Conservation (phyloP, 2,888 invertebrate species). For the Linnaemya vulpina region DNA sequence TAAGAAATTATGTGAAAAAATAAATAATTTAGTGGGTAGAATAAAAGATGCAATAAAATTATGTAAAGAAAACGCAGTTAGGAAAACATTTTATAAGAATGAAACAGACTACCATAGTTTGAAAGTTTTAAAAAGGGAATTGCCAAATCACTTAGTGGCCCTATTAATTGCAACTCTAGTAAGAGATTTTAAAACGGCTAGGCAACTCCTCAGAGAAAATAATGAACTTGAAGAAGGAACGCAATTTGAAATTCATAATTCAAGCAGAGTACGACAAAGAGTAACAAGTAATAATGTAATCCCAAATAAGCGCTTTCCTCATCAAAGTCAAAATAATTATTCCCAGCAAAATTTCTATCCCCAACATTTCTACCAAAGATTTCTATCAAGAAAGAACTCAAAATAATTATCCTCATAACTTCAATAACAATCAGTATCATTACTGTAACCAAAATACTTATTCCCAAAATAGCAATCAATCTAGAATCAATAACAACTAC, state of each 20-base stretch:
- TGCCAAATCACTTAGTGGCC: constrained; percentile 6
- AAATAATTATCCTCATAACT: background rate
- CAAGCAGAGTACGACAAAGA: constrained; percentile 2
- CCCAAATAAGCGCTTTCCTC: background rate
- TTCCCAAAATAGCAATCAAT: background rate
- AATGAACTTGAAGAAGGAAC: background rate
- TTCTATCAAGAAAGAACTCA: background rate
- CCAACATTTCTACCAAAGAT: background rate
- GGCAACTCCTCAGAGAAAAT: background rate
- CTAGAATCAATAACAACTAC: constrained; percentile 6
- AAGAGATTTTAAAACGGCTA: constrained; percentile 6
- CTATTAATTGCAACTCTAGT: background rate
- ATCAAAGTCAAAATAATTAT: background rate
- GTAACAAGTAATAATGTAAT: too few species aligned
- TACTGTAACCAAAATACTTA: background rate
- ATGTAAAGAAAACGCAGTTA: background rate
- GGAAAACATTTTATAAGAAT: background rate
- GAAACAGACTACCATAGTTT: constrained; percentile 10
- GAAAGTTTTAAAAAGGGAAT: constrained; percentile 9
- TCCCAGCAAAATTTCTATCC: background rate
- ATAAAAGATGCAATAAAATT: background rate
- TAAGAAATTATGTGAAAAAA: constrained; percentile 17
- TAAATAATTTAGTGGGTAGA: background rate
- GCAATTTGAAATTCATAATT: background rate
- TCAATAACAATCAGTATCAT: background rate